A percentile compares a stretch with the other conserved stretches of the same genome.
phyloP scores from a whole-genome alignment of 2,888 invertebrate species.

The Marasmarcha lunaedactyla region DNA sequence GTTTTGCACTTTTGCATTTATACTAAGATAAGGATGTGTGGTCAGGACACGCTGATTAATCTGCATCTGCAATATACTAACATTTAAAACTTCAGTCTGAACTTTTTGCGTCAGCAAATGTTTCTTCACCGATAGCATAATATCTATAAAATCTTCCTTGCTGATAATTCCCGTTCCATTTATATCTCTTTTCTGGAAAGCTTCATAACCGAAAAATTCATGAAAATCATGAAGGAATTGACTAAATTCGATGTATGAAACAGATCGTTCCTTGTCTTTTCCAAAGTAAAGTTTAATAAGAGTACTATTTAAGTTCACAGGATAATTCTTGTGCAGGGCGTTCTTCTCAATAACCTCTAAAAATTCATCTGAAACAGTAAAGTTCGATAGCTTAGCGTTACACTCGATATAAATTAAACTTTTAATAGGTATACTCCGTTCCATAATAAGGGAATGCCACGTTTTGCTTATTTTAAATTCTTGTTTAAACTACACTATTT shows the following conservation, averaged over 20 bases:
- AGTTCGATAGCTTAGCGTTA: no score
- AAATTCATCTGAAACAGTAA: constrained; percentile 88
- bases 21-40: no score
- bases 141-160: constrained; percentile 92
- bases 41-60: no score
- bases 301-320: constrained; percentile 95
- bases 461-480: no score
- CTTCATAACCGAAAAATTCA: constrained; percentile 98
- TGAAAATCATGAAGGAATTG: constrained; percentile 99
- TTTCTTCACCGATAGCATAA: constrained; percentile 94
- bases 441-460: no score
- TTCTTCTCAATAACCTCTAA: constrained; percentile 95
- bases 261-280: constrained; percentile 88
- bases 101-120: constrained; percentile 95
- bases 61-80: constrained; percentile 52
- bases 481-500: no score
- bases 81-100: constrained; percentile 90
- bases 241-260: constrained; percentile 96
- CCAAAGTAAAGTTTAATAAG: constrained; percentile 98
- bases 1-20: no score
- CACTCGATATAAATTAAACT: no score
- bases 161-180: constrained; percentile 92
- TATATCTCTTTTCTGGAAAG: constrained; percentile 92
- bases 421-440: no score
- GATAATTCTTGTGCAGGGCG: constrained; percentile 88